Base-by-base conservation (phyloP, 2,888 invertebrate genomes). In the Scaptomyza reducta region DNA sequence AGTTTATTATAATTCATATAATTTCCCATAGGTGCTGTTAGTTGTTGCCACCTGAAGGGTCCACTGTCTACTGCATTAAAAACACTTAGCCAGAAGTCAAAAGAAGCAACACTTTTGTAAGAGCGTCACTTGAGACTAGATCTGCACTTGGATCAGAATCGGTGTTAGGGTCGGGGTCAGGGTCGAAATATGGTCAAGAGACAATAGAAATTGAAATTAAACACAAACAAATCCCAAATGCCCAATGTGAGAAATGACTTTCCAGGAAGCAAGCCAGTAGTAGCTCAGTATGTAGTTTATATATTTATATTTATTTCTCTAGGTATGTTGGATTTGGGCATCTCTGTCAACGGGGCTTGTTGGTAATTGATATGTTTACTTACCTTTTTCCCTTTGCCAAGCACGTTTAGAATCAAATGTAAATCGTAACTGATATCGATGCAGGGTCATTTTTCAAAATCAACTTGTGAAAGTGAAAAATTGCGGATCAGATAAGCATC, bases 181-280 rank as follows among this genome's bases (percentile, higher is more conserved):
- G 18, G n/a, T 16, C 13, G 35, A 2, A 10, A 44, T 35, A 31
- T 27, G 54, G 31, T 7, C 56, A 40, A 56, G 46, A 84, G 53
- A 87, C 83, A 88, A 88, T 68, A 78, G 82, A 89, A 87, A 85
- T 89, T 61, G 88, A 85, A 85, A 89, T 89, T 68, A 85, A 89
- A 85, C 74, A 76, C 70, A 87, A 85, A 89, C 75, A 85, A 86
- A 82, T 78, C 79, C 87, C 81, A 66, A 66, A 72, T 67, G 86
- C 46, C 42, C 71, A 67, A 75, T 81, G 63, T 82, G 79, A 81
- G 79, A 89, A 85, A 89, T 87, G 68, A 70, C 73, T 89, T 89
- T 85, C 84, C 79, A 70, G 76, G 84, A 85, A 85, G 70, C 65
- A 55, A 38, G 45, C 18, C 68, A 72, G 63, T 63, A 72, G 63